phyloP scores from a whole-genome alignment of 1,140 invertebrate genomes.

The Oedothorax gibbosus region DNA sequence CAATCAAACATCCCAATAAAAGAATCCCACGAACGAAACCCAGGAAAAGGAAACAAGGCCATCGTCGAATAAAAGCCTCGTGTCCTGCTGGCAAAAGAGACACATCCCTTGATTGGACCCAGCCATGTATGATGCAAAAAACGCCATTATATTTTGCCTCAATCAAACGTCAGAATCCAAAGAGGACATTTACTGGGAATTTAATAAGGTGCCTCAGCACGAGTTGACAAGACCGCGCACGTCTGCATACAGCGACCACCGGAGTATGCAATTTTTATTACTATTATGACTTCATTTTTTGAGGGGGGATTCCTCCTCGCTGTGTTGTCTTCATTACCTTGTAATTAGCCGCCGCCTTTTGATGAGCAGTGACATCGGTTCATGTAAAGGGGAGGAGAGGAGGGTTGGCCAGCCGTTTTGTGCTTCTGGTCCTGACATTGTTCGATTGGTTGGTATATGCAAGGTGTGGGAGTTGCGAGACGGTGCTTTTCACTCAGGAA shows the following conservation, averaged over 20 bases:
- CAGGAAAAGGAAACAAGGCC: constrained; percentile 23
- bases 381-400: neutral
- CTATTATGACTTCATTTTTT: constrained; percentile 12
- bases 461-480: constrained; percentile 33
- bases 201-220: constrained; percentile 45
- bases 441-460: constrained; percentile 16
- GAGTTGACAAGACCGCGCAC: constrained; percentile 36
- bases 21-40: constrained; percentile 9
- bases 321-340: constrained; percentile 37
- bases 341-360: constrained; percentile 31
- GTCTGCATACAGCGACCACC: constrained; percentile 16
- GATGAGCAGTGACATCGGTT: constrained; percentile 11
- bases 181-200: constrained; percentile 10
- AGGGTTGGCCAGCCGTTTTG: constrained; percentile 1
- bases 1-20: neutral
- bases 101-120: constrained; percentile 45
- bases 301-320: no score
- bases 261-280: constrained; percentile 11
- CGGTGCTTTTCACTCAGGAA: constrained; percentile 36
- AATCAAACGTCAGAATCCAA: constrained; percentile 30
- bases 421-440: constrained; percentile 8
- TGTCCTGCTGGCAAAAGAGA: constrained; percentile 28
- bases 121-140: constrained; percentile 22
- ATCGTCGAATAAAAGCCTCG: neutral
- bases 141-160: constrained; percentile 39